These are phyloP conservation scores for Hoplodrina blanda DNA, from an alignment of 2,888 invertebrate species.

Conservation along the genomic window DNA sequence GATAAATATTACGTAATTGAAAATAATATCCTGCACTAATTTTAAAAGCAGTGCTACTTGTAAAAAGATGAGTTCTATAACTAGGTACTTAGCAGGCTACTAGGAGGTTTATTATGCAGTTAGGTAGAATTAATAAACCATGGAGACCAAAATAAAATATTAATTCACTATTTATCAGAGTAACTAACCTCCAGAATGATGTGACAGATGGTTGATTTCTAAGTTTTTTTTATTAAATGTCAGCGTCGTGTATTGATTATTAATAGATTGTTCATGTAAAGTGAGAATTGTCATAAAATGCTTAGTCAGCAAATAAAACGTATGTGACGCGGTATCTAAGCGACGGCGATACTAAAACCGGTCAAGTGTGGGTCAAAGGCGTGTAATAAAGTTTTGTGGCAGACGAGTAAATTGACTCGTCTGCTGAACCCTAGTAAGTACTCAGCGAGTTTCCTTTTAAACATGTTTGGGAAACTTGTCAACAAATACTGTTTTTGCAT, in stretches of 20 bases:
- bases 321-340: slow-evolving; percentile 19
- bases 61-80: not conserved
- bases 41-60: not conserved
- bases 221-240: not conserved
- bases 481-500: not conserved
- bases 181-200: too few relatives aligned
- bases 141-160: slow-evolving; percentile 1
- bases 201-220: not conserved
- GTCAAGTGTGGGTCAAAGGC: slow-evolving; percentile 42
- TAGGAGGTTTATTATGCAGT: not conserved
- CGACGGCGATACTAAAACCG: slow-evolving; percentile 40
- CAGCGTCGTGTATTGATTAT: not conserved
- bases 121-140: not conserved
- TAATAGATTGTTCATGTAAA: slow-evolving; percentile 8
- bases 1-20: not conserved
- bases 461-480: slow-evolving; percentile 9
- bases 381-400: slow-evolving; percentile 23
- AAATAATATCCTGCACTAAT: not conserved
- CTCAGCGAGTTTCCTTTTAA: slow-evolving; percentile 14
- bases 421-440: slow-evolving; percentile 8
- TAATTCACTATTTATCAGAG: not conserved
- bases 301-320: slow-evolving; percentile 21
- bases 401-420: slow-evolving; percentile 26
- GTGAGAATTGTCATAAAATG: slow-evolving; percentile 19
- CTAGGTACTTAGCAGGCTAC: not conserved